phyloP scores from a whole-genome alignment of 2,888 invertebrate genomes.

The Drosophila ochracea region DNA sequence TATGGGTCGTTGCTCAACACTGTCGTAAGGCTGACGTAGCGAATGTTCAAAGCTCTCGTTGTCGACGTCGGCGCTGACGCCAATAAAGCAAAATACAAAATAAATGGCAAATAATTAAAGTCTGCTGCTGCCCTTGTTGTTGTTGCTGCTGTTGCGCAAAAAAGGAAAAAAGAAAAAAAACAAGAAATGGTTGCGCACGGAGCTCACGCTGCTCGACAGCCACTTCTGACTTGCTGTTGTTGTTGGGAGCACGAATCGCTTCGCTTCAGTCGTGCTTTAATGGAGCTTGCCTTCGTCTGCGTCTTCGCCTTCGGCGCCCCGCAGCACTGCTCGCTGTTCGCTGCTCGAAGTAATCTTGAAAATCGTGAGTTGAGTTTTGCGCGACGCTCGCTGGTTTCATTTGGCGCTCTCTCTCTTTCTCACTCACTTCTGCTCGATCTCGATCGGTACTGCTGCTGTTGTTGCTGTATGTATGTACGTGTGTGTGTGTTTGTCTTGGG shows the following conservation, averaged over 20 bases:
- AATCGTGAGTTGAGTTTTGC: slow-evolving; percentile 76
- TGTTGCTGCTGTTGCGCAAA: slow-evolving; percentile 19
- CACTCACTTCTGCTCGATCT: slow-evolving; percentile 7
- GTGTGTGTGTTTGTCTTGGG: slow-evolving; percentile 23
- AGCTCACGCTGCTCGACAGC: slow-evolving; percentile 66
- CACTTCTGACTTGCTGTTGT: slow-evolving; percentile 25
- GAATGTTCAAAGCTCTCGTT: slow-evolving; percentile 7
- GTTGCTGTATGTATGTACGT: slow-evolving; percentile 12
- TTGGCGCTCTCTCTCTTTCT: slow-evolving; percentile 37
- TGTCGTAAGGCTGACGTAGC: slow-evolving; percentile 50
- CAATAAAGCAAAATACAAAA: slow-evolving; percentile 34
- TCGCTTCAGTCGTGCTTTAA: slow-evolving; percentile 72
- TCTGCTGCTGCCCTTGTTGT: slow-evolving; percentile 17
- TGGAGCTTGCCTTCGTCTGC: slow-evolving; percentile 47
- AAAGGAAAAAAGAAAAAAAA: slow-evolving; percentile 58
- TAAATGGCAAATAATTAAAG: slow-evolving; percentile 39
- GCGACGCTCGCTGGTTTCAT: slow-evolving; percentile 48
- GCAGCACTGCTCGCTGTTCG: slow-evolving; percentile 6
- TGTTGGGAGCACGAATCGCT: slow-evolving; percentile 49
- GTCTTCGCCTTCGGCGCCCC: neutral
- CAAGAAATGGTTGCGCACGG: slow-evolving; percentile 57
- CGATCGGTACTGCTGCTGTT: slow-evolving; percentile 16
- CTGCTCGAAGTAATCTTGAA: slow-evolving; percentile 69
- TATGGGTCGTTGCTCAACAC: slow-evolving; percentile 48
- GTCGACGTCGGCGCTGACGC: slow-evolving; percentile 25